Base-by-base conservation (phyloP, 2,113 vertebrate genomes). In the Leptobrachium ailaonicum region DNA sequence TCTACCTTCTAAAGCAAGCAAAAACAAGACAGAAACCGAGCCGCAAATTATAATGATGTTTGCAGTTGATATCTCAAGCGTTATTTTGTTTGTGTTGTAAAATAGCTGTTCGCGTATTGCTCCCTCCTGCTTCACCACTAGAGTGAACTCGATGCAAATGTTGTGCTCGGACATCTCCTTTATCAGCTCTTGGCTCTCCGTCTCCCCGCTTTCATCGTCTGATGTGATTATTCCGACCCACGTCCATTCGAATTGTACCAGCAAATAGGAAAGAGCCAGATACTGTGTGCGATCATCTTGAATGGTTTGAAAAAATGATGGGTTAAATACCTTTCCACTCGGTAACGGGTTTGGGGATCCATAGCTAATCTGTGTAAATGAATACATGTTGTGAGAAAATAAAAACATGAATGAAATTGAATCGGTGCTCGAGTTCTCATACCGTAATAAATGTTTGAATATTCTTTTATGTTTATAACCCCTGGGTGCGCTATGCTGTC, bases 181-280 rank as follows among this genome's bases (percentile, higher is more conserved):
- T 0, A 40, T 77, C 41, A 77, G 50, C 13, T 54, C 50, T 44
- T 12, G 20, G 9, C 50, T n/a, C 53, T 77, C 75, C 20, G 13
- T 68, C 6, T n/a, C 47, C 11, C 66, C 75, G 6, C 64, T 77
- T 13, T 53, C 41, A 67, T 76, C 74, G 42, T 40, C 40, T 0
- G 45, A 14, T 67, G 64, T 76, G 45, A 76, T 67, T 13, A 76
- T 67, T 53, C 74, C 74, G 41, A 76, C 43, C 74, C 74, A 76
- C 41, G 45, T 56, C 74, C 74, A 77, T 10, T 53, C 41, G 44
- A 77, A 69, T 14, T 60, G n/a, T 45, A 56, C 42, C 50, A 77
- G 66, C 20, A 66, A 70, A 9, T 70, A 7, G 7, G 42, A 56
- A 32, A 77, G 58, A 3, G 54, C 41, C 1, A 14, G 4, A 70